Base-by-base conservation (phyloP, 1,140 invertebrate species). In the Ephestia elutella region DNA sequence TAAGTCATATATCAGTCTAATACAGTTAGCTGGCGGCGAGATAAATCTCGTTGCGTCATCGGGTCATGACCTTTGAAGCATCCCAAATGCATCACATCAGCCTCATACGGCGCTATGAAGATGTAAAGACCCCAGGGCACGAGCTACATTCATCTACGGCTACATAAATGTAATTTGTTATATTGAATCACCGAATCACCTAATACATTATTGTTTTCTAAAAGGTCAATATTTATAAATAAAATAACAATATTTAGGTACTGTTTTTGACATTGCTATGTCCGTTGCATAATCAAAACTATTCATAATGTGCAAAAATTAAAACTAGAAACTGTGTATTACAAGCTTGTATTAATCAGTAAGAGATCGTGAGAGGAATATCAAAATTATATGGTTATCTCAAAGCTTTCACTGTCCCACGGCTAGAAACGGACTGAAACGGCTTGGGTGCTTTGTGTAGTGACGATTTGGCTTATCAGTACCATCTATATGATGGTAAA, bases 361-460 rank as follows among this genome's bases (percentile, higher is more conserved):
- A 61, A 64, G 48, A 66, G 56, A 69, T 66, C 69, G 71, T 76
- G 73, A 70, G 73, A 76, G 69, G 59, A 62, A 68, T 55, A 56
- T 65, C 21, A 63, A 65, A 73, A 62, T 64, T 61, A 59, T 56
- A 57, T 54, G 51, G 25, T 60, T 60, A 62, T 65, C 58, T 70
- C 51, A 15, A 59, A 51, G 72, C 74, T 79, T 76, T 79, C 76
- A 75, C 70, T 70, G 70, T 79, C 72, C 60, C 76, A 79, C 74
- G 72, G 60, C 25, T 58, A 66, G 57, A 63, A 35, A 53, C 19
- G 35, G 18, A 21, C 17, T 38, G 30, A 55, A 18, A 54, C 15
- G 15, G 21, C 19, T 54, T 21, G 19, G 20, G 19, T 54, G 38
- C 51, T 11, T 54, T 54, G 21, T 28, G 54, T 17, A 53, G 50